Evolutionary conservation across 2,113 vertebrate species (phyloP).

Genomic region (Strix aluco): DNA sequence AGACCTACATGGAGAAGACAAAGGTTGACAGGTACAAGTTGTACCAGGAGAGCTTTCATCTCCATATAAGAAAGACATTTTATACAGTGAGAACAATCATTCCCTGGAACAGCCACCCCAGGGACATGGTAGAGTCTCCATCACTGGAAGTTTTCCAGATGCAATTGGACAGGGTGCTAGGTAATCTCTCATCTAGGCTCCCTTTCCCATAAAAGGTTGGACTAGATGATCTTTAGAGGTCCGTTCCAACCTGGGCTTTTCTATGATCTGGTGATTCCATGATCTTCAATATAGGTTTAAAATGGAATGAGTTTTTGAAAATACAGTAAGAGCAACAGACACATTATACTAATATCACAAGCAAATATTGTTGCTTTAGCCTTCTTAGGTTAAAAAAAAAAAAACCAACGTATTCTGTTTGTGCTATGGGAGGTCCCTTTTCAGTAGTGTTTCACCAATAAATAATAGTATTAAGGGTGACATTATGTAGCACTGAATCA

Average conservation of each 20-base stretch:
- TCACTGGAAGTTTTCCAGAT: no score
- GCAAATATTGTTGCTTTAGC: not conserved
- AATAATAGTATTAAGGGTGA: not conserved
- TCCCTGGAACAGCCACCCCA: no score
- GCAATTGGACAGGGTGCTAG: no score
- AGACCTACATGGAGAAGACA: no score
- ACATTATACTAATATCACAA: not conserved
- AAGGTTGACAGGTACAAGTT: no score
- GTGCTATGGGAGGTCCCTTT: not conserved
- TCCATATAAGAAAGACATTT: no score
- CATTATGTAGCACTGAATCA: not conserved
- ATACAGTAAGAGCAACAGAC: not conserved
- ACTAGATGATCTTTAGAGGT: not conserved
- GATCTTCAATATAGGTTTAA: not conserved
- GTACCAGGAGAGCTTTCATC: no score
- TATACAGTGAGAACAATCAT: no score
- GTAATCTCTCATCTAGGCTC: no score
- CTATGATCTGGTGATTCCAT: not conserved
- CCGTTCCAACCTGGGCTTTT: not conserved
- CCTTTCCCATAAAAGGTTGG: accelerated
- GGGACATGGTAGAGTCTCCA: no score
- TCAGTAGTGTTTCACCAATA: not conserved
- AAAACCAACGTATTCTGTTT: accelerated
- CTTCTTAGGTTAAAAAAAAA: not conserved
- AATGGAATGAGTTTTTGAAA: not conserved